Percentiles rank a stretch among this genome's conserved stretches.
Conservation (phyloP, 2,888 invertebrate genomes). For the Operophtera brumata region DNA sequence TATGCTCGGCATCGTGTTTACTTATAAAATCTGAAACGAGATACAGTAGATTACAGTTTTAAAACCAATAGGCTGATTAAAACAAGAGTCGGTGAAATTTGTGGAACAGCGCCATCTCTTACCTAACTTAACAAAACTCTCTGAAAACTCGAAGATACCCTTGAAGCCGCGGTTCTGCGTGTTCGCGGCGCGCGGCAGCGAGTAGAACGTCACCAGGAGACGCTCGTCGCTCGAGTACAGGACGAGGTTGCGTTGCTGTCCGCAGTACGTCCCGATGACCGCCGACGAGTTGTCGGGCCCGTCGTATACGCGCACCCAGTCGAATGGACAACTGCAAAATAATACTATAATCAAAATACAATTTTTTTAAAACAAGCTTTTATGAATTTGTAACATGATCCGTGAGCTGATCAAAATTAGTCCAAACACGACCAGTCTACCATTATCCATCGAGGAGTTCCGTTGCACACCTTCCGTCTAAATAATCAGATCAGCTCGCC, state of each 20-base stretch:
- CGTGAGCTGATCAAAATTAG: too few relatives aligned
- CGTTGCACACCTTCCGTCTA: too few relatives aligned
- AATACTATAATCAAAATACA: too few relatives aligned
- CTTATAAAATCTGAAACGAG: slow-evolving; percentile 90
- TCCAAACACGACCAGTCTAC: too few relatives aligned
- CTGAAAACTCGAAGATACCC: slow-evolving; percentile 99
- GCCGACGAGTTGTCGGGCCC: slow-evolving; percentile 93
- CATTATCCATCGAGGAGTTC: too few relatives aligned
- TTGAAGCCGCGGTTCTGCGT: slow-evolving; percentile 99
- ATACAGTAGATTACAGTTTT: not conserved
- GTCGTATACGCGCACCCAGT: slow-evolving; percentile 98
- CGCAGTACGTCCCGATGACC: slow-evolving; percentile 97
- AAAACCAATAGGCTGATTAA: not conserved
- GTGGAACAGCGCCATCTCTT: slow-evolving; percentile 55
- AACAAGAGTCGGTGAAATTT: not conserved
- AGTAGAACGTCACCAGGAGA: slow-evolving; percentile 94
- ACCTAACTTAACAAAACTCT: slow-evolving; percentile 99
- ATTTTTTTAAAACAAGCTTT: too few relatives aligned
- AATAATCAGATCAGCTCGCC: too few relatives aligned
- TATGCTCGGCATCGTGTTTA: slow-evolving; percentile 96
- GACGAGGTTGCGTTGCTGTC: slow-evolving; percentile 97
- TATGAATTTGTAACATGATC: too few relatives aligned
- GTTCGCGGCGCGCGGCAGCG: slow-evolving; percentile 94
- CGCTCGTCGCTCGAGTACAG: slow-evolving; percentile 96
- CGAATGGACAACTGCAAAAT: slow-evolving; percentile 94